Evolutionary conservation across 2,888 invertebrate species (phyloP).

Genomic region (Stictocephala bisonia): DNA sequence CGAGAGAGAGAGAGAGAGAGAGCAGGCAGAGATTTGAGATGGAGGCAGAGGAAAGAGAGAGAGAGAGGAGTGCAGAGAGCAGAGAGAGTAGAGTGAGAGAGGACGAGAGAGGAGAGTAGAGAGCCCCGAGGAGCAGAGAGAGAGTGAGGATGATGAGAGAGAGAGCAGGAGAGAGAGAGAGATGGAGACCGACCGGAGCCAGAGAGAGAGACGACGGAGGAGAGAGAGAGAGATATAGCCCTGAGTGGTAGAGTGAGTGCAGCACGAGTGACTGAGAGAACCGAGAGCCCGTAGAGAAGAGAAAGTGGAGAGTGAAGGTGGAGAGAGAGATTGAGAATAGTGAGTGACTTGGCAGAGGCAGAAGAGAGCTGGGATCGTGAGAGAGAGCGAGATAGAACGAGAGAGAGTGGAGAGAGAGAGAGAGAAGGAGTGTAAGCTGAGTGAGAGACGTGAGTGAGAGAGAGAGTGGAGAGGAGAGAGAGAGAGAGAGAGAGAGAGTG

Average conservation of each 20-base stretch:
- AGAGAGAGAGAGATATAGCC: too few species aligned
- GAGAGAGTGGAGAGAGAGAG: too few species aligned
- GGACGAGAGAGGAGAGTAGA: neutral
- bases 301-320: too few species aligned
- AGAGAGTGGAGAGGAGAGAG: neutral
- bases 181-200: neutral
- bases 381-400: too few species aligned
- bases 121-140: neutral
- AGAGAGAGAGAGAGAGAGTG: neutral
- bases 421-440: too few species aligned
- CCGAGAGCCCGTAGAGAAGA: too few species aligned
- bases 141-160: neutral
- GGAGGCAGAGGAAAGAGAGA: neutral
- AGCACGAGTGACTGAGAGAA: too few species aligned
- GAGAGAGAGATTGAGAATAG: too few species aligned
- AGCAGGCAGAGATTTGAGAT: neutral
- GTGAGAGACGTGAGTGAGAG: neutral
- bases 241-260: too few species aligned
- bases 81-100: slow-evolving; percentile 6
- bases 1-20: neutral
- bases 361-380: too few species aligned
- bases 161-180: neutral
- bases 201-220: too few species aligned
- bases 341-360: too few species aligned
- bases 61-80: neutral